Percentiles rank a stretch among this genome's conserved stretches.
phyloP scores from a whole-genome alignment of 2,113 vertebrate species.

The Herpetotheres cachinnans region DNA sequence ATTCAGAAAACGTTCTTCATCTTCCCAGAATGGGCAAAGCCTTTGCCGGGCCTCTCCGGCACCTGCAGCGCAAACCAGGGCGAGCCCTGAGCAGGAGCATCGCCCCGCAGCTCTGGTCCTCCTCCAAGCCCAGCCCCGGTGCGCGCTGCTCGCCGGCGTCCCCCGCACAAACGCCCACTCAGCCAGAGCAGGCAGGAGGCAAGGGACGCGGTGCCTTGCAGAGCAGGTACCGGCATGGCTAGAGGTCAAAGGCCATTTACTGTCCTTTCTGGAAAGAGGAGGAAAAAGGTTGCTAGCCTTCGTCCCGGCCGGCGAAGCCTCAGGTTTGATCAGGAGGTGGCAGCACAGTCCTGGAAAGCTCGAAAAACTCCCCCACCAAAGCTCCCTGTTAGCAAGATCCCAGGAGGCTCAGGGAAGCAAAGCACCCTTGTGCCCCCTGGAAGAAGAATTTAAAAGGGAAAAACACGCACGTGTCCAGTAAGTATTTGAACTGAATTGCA shows the following conservation, averaged over 20 bases:
- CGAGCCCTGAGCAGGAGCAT: background rate
- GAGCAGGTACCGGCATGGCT: background rate
- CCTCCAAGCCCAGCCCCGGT: rapidly evolving
- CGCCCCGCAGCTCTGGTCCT: rapidly evolving
- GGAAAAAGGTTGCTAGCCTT: too few relatives aligned
- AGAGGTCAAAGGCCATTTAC: background rate
- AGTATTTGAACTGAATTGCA: background rate
- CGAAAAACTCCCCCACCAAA: rapidly evolving
- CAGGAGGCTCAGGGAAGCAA: too few relatives aligned
- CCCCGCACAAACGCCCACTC: background rate
- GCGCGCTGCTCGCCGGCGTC: rapidly evolving
- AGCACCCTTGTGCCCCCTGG: background rate
- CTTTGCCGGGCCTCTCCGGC: background rate
- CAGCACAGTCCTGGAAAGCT: conserved; percentile 23
- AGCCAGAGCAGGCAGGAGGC: too few relatives aligned
- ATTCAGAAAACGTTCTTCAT: background rate
- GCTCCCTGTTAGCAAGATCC: background rate
- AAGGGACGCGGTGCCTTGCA: background rate
- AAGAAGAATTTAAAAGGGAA: background rate
- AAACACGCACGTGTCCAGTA: rapidly evolving
- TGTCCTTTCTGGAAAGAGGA: background rate
- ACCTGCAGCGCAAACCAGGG: rapidly evolving
- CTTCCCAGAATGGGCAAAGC: background rate
- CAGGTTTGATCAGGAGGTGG: conserved; percentile 32
- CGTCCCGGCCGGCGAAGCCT: background rate